phyloP scores from a whole-genome alignment of 2,888 invertebrate species.

The Macrostomum cliftonense region DNA sequence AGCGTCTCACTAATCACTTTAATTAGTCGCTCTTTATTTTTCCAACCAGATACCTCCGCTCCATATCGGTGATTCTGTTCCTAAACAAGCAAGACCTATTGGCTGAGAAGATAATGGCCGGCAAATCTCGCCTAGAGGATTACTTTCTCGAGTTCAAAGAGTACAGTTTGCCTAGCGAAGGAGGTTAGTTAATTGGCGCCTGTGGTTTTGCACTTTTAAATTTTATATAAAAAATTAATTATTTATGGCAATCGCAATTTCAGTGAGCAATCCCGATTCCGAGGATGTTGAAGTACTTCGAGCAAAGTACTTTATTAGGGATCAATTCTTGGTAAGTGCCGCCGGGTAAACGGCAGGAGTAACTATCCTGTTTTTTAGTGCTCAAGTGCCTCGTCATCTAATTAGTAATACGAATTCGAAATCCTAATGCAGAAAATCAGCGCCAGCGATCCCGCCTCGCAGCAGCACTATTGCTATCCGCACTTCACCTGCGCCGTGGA shows the following conservation, averaged over 20 bases:
- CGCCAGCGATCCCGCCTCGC: slow-evolving; percentile 28
- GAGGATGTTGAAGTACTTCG: slow-evolving; percentile 63
- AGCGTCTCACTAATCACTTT: too few species aligned
- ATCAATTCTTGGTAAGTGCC: slow-evolving; percentile 81
- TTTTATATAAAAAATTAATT: too few species aligned
- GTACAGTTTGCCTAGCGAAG: slow-evolving; percentile 58
- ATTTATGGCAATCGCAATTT: too few species aligned
- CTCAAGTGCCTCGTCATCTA: too few species aligned
- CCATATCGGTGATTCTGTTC: slow-evolving; percentile 98
- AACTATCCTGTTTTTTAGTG: too few species aligned
- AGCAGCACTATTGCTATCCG: slow-evolving; percentile 98
- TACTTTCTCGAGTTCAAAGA: slow-evolving; percentile 92
- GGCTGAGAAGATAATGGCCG: slow-evolving; percentile 91
- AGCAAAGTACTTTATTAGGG: slow-evolving; percentile 99
- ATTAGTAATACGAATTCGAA: too few species aligned
- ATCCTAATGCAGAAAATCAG: too few species aligned
- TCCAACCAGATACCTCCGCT: slow-evolving; percentile 73
- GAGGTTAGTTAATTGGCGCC: too few species aligned
- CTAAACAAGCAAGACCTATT: slow-evolving; percentile 98
- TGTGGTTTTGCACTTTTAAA: too few species aligned
- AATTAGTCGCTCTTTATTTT: too few species aligned
- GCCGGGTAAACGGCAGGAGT: too few species aligned
- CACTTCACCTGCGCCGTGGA: slow-evolving; percentile 99
- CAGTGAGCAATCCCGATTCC: too few species aligned
- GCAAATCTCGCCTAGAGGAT: slow-evolving; percentile 92